Conservation (phyloP, 2,113 vertebrate genomes). For the Athene cunicularia region DNA sequence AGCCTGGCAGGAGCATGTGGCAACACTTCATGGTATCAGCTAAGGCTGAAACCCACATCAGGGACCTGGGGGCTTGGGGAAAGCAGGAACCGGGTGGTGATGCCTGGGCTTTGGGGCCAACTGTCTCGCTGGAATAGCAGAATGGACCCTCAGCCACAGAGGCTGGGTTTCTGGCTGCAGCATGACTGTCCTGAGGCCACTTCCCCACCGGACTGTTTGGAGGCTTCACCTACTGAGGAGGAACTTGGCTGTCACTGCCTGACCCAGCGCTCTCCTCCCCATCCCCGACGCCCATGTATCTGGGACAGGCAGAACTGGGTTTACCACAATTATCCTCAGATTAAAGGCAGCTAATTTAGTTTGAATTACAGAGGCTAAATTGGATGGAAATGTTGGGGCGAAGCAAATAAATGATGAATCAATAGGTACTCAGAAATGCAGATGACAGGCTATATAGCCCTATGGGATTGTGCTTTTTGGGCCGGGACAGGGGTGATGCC, state of each 20-base stretch:
- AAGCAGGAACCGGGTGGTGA: background rate
- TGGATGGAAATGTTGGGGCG: background rate
- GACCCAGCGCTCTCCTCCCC: background rate
- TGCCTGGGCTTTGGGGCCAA: background rate
- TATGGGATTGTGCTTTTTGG: background rate
- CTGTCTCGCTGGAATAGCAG: background rate
- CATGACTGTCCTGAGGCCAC: background rate
- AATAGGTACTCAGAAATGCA: background rate
- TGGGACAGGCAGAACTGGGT: constrained; percentile 3
- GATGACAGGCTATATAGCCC: background rate
- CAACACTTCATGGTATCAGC: background rate
- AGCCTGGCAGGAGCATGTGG: background rate
- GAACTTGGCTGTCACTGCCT: background rate
- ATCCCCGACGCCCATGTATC: background rate
- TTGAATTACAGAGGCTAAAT: background rate
- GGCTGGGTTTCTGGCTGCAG: background rate
- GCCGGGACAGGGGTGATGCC: background rate
- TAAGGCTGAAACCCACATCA: background rate
- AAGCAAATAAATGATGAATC: background rate
- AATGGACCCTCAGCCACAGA: background rate
- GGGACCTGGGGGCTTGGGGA: background rate
- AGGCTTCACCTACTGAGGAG: background rate
- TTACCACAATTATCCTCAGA: background rate
- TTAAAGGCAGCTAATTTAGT: constrained; percentile 58
- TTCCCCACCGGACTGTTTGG: background rate